phyloP scores from a whole-genome alignment of 2,113 vertebrate species.

The Dasyornis broadbenti region DNA sequence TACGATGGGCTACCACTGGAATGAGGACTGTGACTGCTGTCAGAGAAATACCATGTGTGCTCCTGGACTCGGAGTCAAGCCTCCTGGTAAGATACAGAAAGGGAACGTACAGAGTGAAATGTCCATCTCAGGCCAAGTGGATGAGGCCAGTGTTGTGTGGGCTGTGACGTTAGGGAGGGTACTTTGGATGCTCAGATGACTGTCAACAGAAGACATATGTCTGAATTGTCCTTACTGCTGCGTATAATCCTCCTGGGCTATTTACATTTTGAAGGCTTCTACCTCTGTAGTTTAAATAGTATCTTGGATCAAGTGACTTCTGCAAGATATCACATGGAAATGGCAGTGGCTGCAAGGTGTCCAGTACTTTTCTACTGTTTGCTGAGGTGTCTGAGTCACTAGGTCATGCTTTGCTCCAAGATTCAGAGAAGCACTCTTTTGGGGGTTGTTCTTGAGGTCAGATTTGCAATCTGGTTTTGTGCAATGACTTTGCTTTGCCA shows the following conservation, averaged over 20 bases:
- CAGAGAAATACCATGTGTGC: conserved; percentile 76
- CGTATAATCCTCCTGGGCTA: background rate
- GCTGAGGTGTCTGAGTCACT: background rate
- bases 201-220: background rate
- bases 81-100: conserved; percentile 60
- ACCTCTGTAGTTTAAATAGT: background rate
- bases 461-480: background rate
- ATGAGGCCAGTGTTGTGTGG: background rate
- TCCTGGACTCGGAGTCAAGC: conserved; percentile 74
- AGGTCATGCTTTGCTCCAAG: background rate
- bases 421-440: background rate
- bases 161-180: background rate
- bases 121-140: background rate
- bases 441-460: background rate
- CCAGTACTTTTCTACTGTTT: background rate
- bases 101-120: background rate
- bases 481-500: background rate
- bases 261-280: background rate
- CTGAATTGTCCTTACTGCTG: background rate
- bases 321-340: background rate
- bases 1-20: conserved; percentile 78
- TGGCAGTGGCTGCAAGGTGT: background rate
- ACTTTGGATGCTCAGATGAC: background rate
- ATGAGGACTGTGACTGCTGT: conserved; percentile 85
- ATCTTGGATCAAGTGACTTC: background rate